Conservation (phyloP, 2,797 vertebrate species). For the Pelobates cultripes region DNA sequence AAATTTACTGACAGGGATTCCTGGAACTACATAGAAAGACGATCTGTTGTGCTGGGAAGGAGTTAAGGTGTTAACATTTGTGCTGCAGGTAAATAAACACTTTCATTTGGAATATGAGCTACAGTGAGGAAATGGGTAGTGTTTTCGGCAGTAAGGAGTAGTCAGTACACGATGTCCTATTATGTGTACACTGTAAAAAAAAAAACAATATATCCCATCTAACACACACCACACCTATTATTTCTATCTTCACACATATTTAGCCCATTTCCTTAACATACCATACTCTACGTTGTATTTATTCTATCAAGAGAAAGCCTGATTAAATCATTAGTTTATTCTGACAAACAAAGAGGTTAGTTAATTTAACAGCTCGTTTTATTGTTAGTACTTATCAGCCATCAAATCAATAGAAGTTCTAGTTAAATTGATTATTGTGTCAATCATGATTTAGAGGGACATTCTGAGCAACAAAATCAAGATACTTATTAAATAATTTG, state of each 20-base stretch:
- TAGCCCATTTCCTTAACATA: constrained; percentile 21
- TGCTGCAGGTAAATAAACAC: constrained; percentile 30
- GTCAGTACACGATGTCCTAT: constrained; percentile 38
- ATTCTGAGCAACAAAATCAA: too few relatives aligned
- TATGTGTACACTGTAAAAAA: background rate
- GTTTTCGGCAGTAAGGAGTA: constrained; percentile 24
- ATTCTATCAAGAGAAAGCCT: too few relatives aligned
- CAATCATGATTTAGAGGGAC: too few relatives aligned
- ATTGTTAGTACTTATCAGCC: too few relatives aligned
- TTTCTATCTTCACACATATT: background rate
- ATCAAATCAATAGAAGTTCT: too few relatives aligned
- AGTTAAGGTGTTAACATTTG: constrained; percentile 5
- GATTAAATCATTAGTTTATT: too few relatives aligned
- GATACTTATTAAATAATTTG: too few relatives aligned
- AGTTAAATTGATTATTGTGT: too few relatives aligned
- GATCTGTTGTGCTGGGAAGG: constrained; percentile 3
- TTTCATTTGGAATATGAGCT: constrained; percentile 21
- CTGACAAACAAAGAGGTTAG: too few relatives aligned
- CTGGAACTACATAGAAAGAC: background rate
- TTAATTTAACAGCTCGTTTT: too few relatives aligned
- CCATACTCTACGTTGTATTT: too few relatives aligned
- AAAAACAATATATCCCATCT: background rate
- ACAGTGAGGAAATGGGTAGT: constrained; percentile 27
- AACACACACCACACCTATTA: constrained; percentile 13
- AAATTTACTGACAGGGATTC: background rate